A percentile compares a stretch with the other conserved stretches of the same genome.
Evolutionary conservation across 2,888 invertebrate species (phyloP).

Genomic region (Adelphocoris suturalis): DNA sequence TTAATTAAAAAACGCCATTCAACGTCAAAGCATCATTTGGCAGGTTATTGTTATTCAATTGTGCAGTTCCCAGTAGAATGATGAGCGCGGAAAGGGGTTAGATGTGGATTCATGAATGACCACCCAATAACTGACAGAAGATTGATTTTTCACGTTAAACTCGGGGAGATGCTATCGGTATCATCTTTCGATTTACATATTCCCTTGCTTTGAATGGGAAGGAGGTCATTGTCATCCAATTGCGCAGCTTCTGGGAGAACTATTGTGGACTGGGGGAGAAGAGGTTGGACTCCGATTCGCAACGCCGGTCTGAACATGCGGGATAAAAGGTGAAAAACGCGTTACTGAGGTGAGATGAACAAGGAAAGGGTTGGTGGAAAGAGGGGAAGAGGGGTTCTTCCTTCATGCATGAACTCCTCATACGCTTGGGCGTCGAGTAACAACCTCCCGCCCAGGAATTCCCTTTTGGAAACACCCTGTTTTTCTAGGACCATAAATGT

Average conservation of each 20-base stretch:
- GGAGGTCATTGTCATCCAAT: slow-evolving; percentile 4
- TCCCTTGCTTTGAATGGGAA: not conserved
- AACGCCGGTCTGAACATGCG: not conserved
- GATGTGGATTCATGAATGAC: no score
- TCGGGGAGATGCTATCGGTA: no score
- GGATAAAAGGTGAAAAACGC: slow-evolving; percentile 23
- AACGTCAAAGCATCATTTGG: no score
- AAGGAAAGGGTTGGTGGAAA: not conserved
- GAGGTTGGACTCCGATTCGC: not conserved
- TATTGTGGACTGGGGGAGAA: not conserved
- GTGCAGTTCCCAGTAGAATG: no score
- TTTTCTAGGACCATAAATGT: not conserved
- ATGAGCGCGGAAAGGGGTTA: no score
- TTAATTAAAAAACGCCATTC: no score
- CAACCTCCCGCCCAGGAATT: slow-evolving; percentile 8
- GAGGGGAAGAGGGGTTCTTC: not conserved
- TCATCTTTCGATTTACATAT: not conserved
- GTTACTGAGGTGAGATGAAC: slow-evolving; percentile 26
- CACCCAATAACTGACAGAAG: no score
- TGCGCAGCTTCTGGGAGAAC: slow-evolving; percentile 21
- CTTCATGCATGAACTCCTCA: slow-evolving; percentile 33
- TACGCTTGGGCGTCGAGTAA: slow-evolving; percentile 1
- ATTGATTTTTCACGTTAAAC: no score
- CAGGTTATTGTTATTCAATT: no score
- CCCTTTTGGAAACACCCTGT: not conserved